Conservation (phyloP, 2,797 vertebrate species). For the Toxotes lorentzi region DNA sequence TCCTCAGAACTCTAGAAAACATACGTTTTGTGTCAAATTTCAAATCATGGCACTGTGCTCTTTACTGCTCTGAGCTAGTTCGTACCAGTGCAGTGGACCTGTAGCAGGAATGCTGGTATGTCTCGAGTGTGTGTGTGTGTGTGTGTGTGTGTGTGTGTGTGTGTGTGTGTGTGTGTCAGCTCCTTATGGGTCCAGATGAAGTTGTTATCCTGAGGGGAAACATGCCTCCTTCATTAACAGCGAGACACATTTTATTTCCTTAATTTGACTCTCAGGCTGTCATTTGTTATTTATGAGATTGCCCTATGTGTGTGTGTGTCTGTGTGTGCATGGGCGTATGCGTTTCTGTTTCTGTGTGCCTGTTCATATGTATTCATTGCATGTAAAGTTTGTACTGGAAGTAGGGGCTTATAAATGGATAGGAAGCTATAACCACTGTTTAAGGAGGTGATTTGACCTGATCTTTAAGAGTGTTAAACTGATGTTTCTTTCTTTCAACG, state of each 20-base stretch:
- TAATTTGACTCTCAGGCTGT: slow-evolving; percentile 83
- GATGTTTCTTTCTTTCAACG: slow-evolving; percentile 81
- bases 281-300: slow-evolving; percentile 79
- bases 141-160: slow-evolving; percentile 18
- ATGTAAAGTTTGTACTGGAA: slow-evolving; percentile 51
- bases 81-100: slow-evolving; percentile 51
- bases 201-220: slow-evolving; percentile 79
- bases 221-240: slow-evolving; percentile 80
- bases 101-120: slow-evolving; percentile 52
- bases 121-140: slow-evolving; percentile 24
- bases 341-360: slow-evolving; percentile 5
- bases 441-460: slow-evolving; percentile 63
- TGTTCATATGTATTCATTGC: slow-evolving; percentile 38
- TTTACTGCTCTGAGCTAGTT: slow-evolving; percentile 53
- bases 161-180: slow-evolving; percentile 38
- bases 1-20: slow-evolving; percentile 75
- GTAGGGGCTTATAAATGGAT: slow-evolving; percentile 8
- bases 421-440: slow-evolving; percentile 70
- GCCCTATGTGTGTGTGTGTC: slow-evolving; percentile 34
- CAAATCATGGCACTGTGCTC: slow-evolving; percentile 69
- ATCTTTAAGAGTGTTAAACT: slow-evolving; percentile 60
- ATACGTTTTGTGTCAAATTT: slow-evolving; percentile 83
- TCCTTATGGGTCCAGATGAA: slow-evolving; percentile 66
- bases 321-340: background rate
- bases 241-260: slow-evolving; percentile 80